Percentiles rank a stretch among this genome's conserved stretches.
Evolutionary conservation across 2,797 vertebrate species (phyloP).

Genomic region (Rallus crepitans): DNA sequence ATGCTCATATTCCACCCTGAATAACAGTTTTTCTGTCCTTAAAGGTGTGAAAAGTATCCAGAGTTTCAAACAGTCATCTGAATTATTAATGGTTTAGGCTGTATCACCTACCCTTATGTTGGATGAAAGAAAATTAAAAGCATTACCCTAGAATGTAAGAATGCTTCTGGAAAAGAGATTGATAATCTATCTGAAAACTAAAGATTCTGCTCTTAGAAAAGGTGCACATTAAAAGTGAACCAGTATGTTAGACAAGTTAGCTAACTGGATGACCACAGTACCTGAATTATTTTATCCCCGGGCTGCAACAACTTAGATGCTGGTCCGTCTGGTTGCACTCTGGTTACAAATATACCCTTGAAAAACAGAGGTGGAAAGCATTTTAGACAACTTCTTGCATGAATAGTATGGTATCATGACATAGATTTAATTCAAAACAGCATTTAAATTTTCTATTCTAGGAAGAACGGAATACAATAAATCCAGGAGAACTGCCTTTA

Average conservation of each 20-base stretch:
- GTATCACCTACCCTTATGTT: neutral
- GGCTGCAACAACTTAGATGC: slow-evolving; percentile 94
- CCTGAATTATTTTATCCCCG: slow-evolving; percentile 98
- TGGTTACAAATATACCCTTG: slow-evolving; percentile 97
- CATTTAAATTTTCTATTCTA: neutral
- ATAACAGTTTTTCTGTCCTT: neutral
- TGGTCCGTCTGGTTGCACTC: slow-evolving; percentile 95
- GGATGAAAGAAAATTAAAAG: neutral
- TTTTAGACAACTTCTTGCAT: neutral
- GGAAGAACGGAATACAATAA: neutral
- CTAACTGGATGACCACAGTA: slow-evolving; percentile 69
- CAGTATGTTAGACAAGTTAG: neutral
- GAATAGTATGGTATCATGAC: neutral
- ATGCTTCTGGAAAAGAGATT: neutral
- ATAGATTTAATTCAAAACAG: neutral
- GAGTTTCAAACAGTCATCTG: neutral
- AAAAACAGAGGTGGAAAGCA: slow-evolving; percentile 38
- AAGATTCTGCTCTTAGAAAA: neutral
- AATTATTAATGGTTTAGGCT: neutral
- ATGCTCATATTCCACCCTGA: neutral
- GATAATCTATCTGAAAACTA: neutral
- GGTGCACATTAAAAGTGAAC: neutral
- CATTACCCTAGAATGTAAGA: neutral
- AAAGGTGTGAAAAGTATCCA: neutral
- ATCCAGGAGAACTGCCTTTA: neutral